phyloP scores from a whole-genome alignment of 37 sponge, comb jelly and placozoan genomes.

The Beroe ovata region DNA sequence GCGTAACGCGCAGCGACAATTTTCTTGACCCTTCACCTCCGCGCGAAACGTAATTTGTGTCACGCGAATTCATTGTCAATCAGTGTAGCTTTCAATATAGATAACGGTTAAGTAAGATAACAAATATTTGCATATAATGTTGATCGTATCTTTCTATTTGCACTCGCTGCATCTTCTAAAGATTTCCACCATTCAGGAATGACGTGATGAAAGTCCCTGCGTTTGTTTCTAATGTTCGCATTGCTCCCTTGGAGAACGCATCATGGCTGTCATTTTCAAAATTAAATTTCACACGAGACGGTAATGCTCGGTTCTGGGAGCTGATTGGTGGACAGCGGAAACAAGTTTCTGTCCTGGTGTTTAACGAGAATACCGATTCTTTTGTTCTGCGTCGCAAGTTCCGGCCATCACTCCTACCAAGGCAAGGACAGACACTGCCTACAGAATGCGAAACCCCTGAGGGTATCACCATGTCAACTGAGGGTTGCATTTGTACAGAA shows the following conservation, averaged over 20 bases:
- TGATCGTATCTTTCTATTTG: too few species aligned
- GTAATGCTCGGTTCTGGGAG: slow-evolving; percentile 8
- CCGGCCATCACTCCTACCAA: not conserved
- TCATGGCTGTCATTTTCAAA: slow-evolving; percentile 7
- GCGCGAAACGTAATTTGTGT: not conserved
- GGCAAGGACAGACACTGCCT: not conserved
- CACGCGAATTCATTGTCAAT: not conserved
- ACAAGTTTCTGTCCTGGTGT: not conserved
- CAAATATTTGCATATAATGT: not conserved
- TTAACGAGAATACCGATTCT: not conserved
- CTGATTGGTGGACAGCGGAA: not conserved
- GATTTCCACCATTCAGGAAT: too few species aligned
- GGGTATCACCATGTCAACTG: not conserved
- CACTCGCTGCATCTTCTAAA: too few species aligned
- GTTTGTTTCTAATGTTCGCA: not conserved
- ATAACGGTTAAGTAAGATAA: slow-evolving; percentile 33
- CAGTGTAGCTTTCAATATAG: slow-evolving; percentile 2
- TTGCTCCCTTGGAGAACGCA: not conserved
- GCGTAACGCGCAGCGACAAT: slow-evolving; percentile 6
- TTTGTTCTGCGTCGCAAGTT: slow-evolving; percentile 8
- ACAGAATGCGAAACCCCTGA: slow-evolving; percentile 1
- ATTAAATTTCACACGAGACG: not conserved
- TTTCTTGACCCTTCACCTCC: not conserved
- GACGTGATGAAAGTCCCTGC: slow-evolving; percentile 47
- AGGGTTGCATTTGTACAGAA: slow-evolving; percentile 29